Percentiles rank a stretch among this genome's conserved stretches.
Evolutionary conservation across 2,797 vertebrate species (phyloP).

Genomic region (Notolepis coatsorum): DNA sequence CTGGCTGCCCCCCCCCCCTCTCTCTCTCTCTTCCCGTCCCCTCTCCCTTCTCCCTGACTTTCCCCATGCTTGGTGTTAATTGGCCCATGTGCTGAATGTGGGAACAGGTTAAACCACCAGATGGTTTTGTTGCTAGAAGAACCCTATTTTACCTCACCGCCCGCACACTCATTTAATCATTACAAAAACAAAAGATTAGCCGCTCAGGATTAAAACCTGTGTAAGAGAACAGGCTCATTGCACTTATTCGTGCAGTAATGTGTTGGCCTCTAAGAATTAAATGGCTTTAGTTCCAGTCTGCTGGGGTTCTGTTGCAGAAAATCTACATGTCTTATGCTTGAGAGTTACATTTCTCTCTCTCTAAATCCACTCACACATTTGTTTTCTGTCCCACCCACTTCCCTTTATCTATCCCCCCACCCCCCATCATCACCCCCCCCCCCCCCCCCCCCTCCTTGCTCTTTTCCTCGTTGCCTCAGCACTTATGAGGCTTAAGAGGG

Average conservation of each 20-base stretch:
- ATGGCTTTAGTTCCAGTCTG: constrained; percentile 65
- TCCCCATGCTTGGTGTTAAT: constrained; percentile 64
- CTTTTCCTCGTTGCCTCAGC: constrained; percentile 82
- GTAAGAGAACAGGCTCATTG: constrained; percentile 44
- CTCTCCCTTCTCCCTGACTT: constrained; percentile 15
- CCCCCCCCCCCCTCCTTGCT: constrained; percentile 39
- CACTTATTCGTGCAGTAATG: constrained; percentile 55
- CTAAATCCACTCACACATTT: constrained; percentile 78
- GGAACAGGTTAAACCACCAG: constrained; percentile 73
- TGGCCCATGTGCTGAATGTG: constrained; percentile 66
- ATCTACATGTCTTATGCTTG: constrained; percentile 50
- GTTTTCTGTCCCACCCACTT: constrained; percentile 76
- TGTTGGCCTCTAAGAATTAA: constrained; percentile 49
- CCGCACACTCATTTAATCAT: constrained; percentile 76
- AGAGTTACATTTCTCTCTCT: constrained; percentile 60
- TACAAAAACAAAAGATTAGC: constrained; percentile 71
- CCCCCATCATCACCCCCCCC: constrained; percentile 38
- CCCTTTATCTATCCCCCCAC: constrained; percentile 67
- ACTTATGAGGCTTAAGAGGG: constrained; percentile 81
- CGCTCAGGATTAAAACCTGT: constrained; percentile 64
- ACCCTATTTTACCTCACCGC: constrained; percentile 61
- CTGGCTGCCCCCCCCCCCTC: neutral
- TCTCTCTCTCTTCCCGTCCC: neutral
- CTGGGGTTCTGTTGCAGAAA: constrained; percentile 51
- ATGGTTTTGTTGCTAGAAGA: constrained; percentile 69